Evolutionary conservation across 2,888 invertebrate species (phyloP), one percentile per base, ranked within the genome.

Genomic region (Elmis aenea): DNA sequence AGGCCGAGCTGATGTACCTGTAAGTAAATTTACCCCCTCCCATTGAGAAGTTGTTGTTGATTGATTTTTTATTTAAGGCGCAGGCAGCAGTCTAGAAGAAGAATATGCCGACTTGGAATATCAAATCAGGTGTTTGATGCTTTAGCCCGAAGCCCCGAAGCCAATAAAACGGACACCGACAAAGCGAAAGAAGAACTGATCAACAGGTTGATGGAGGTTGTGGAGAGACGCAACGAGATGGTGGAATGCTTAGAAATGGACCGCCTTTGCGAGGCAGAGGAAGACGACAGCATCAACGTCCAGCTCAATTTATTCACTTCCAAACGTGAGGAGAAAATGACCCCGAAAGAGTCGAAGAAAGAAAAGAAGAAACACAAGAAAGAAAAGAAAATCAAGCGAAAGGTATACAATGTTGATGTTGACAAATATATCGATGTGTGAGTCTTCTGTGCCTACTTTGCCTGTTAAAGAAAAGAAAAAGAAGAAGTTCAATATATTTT

Each of bases 1-100:
- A 95, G 67, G 87, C 92, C 5, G 94, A 95, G 70, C 74, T 94
- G 23, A 91, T 93, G 83, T 89, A 93, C 64, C 74, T 91, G 83
- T 88, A 73, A 81, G 86, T 81, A 44, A 18, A 5, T 13, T 21
- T n/a, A n/a, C n/a, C n/a, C n/a, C n/a, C n/a, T n/a, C n/a, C n/a
- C n/a, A n/a, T n/a, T n/a, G n/a, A n/a, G n/a, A 18, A 18, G 8
- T 18, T 18, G 8, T 18, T 18, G 8, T 6, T 18, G 18, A 8
- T 6, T 8, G 8, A 18, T 6, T 6, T 18, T 18, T 18, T 6
- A 18, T 18, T 18, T 18, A 6, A 89, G 89, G 54, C 82, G 88
- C 44, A 76, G 90, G 35, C 90, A 92, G 59, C 90, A 93, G 91
- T 38, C 70, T 94, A 45, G 94, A 94, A 64, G 88, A 89, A 61